phyloP scores from a whole-genome alignment of 2,797 vertebrate genomes.

The Otolemur crassicaudatus region DNA sequence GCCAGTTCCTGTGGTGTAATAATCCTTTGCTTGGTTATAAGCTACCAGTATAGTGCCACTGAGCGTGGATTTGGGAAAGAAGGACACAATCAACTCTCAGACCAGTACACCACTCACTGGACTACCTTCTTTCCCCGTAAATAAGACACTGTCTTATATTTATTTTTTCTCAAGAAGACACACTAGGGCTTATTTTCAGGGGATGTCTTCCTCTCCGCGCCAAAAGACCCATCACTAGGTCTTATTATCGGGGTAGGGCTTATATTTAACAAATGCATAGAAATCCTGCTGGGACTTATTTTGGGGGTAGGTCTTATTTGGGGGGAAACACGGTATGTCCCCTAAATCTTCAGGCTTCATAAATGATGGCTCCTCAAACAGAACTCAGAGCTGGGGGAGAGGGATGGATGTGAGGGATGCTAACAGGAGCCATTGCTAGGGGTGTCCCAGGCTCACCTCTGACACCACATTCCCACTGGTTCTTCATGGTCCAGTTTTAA shows the following conservation, averaged over 20 bases:
- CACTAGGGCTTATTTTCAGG: too few relatives aligned
- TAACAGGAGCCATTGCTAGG: background rate
- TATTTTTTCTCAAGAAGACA: too few relatives aligned
- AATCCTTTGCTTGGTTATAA: background rate
- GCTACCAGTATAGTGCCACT: rapidly evolving
- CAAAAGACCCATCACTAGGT: too few relatives aligned
- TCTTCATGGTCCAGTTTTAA: background rate
- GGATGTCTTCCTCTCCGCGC: too few relatives aligned
- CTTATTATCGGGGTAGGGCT: too few relatives aligned
- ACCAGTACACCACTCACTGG: rapidly evolving
- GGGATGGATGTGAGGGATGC: background rate
- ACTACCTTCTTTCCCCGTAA: too few relatives aligned
- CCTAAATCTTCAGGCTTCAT: rapidly evolving
- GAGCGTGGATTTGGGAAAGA: background rate
- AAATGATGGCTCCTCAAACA: background rate
- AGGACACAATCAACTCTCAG: rapidly evolving
- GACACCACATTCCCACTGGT: rapidly evolving
- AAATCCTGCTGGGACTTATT: too few relatives aligned
- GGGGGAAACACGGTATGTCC: too few relatives aligned
- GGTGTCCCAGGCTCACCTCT: background rate
- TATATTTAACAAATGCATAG: too few relatives aligned
- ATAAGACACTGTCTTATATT: too few relatives aligned
- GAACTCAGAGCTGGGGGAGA: background rate
- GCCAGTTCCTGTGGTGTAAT: background rate
- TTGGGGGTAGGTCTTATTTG: too few relatives aligned